Conservation (phyloP, 2,113 vertebrate genomes). For the Mungos mungo region DNA sequence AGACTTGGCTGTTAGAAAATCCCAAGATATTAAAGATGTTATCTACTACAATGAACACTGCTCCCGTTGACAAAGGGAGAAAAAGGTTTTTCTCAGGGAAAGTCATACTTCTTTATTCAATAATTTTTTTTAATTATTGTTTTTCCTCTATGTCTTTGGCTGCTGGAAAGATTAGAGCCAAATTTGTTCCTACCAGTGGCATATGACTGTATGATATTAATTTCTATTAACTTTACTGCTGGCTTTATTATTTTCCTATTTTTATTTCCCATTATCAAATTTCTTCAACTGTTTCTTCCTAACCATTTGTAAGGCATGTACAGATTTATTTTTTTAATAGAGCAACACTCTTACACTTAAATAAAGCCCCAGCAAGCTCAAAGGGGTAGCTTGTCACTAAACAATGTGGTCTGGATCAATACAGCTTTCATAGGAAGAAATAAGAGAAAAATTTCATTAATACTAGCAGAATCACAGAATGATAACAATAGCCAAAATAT, state of each 20-base stretch:
- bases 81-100: neutral
- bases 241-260: constrained; percentile 23
- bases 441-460: neutral
- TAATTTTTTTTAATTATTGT: neutral
- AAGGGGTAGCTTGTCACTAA: neutral
- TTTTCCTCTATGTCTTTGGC: neutral
- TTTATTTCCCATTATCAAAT: neutral
- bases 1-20: neutral
- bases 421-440: neutral
- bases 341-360: neutral
- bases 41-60: neutral
- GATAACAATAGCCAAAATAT: constrained; percentile 8
- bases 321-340: neutral
- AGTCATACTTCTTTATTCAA: constrained; percentile 7
- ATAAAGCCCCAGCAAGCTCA: neutral
- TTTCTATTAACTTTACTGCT: neutral
- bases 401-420: neutral
- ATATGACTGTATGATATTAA: constrained; percentile 33
- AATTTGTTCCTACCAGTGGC: neutral
- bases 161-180: neutral
- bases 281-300: neutral
- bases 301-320: neutral
- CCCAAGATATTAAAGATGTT: constrained; percentile 35
- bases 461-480: neutral
- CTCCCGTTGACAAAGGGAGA: neutral